Percentiles rank a stretch among this genome's conserved stretches.
phyloP scores from a whole-genome alignment of 2,113 vertebrate species.

The Amblyornis subalaris region DNA sequence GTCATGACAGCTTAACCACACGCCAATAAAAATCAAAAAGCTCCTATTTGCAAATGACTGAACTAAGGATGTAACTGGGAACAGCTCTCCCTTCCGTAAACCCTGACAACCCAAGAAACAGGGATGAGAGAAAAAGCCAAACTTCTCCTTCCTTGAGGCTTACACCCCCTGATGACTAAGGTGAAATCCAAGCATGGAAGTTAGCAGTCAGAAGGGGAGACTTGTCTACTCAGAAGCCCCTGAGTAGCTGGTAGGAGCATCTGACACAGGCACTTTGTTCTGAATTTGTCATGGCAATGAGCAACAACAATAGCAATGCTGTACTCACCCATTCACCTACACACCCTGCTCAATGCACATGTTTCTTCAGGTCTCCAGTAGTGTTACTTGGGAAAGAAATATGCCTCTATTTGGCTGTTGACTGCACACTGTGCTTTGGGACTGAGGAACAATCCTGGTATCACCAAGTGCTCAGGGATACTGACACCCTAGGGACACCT shows the following conservation, averaged over 20 bases:
- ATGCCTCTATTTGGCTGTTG: neutral
- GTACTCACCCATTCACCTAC: neutral
- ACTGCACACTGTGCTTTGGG: neutral
- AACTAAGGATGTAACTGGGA: neutral
- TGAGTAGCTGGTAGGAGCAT: neutral
- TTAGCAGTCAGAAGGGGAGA: neutral
- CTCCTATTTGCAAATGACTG: neutral
- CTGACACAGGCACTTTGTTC: accelerated
- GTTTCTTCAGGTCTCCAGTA: neutral
- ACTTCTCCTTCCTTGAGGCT: neutral
- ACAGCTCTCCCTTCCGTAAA: neutral
- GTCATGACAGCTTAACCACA: neutral
- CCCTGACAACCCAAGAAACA: neutral
- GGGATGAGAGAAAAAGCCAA: neutral
- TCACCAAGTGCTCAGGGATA: neutral
- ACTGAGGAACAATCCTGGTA: neutral
- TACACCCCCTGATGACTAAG: neutral
- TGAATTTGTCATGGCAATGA: neutral
- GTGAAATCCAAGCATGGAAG: neutral
- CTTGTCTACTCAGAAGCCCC: neutral
- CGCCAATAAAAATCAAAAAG: neutral
- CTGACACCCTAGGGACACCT: neutral
- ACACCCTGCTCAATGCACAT: accelerated
- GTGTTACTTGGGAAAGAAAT: neutral
- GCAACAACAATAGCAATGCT: neutral